A percentile compares a stretch with the other conserved stretches of the same genome.
Conservation (phyloP, 2,797 vertebrate species). For the Aldrovandia affinis region DNA sequence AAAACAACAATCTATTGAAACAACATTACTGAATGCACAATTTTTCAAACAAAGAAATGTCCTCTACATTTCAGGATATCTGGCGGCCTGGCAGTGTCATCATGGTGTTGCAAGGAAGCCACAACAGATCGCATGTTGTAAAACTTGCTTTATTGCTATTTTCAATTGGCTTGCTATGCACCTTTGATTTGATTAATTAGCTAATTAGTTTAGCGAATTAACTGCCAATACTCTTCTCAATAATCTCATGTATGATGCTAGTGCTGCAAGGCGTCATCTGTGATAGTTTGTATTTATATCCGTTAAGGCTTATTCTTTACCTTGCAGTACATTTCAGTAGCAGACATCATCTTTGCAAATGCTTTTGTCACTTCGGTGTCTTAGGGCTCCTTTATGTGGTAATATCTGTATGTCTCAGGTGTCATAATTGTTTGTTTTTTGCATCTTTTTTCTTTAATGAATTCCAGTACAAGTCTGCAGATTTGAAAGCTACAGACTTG, state of each 20-base stretch:
- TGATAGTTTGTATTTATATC: background rate
- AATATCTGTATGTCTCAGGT: constrained; percentile 13
- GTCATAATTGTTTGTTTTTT: constrained; percentile 6
- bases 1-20: background rate
- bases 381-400: constrained; percentile 15
- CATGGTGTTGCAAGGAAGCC: background rate
- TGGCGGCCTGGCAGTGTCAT: background rate
- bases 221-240: background rate
- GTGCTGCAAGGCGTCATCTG: background rate
- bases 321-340: background rate
- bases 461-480: constrained; percentile 8
- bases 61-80: background rate
- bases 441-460: background rate
- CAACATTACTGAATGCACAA: background rate
- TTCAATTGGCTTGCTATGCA: background rate
- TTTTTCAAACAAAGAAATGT: background rate
- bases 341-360: background rate
- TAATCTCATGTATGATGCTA: background rate
- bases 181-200: background rate
- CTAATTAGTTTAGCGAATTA: too few species aligned
- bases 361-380: background rate
- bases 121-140: too few species aligned
- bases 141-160: background rate
- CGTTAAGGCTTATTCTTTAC: background rate
- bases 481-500: background rate